Evolutionary conservation across 2,797 vertebrate genomes (phyloP).

Genomic region (Myotis myotis): DNA sequence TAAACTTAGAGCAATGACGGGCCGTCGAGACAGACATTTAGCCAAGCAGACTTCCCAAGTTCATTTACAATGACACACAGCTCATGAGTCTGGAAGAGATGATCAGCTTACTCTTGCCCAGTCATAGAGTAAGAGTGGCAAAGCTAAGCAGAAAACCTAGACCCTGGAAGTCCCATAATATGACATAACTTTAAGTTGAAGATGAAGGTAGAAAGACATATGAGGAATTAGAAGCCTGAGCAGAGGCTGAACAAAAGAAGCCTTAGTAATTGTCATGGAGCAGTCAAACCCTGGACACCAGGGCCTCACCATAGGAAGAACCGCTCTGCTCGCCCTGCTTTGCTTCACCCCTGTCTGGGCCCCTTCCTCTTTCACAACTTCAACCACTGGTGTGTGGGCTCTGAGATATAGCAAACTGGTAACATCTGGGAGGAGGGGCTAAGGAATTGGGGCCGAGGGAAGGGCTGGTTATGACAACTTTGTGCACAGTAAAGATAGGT

Average conservation of each 20-base stretch:
- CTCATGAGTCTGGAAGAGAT: neutral
- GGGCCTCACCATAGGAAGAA: neutral
- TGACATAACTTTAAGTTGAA: neutral
- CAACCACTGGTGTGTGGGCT: neutral
- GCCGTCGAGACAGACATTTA: neutral
- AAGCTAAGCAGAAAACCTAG: neutral
- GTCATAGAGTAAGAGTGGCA: neutral
- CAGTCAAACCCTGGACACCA: neutral
- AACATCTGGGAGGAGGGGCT: neutral
- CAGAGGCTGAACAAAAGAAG: neutral
- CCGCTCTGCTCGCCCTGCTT: neutral
- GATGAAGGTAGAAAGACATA: neutral
- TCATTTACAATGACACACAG: neutral
- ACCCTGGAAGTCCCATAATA: too few species aligned
- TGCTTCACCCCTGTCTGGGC: too few species aligned
- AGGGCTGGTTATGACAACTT: neutral
- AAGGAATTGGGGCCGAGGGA: neutral
- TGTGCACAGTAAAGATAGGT: too few species aligned
- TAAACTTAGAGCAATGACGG: neutral
- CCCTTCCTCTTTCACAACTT: neutral
- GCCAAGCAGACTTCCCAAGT: neutral
- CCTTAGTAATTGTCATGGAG: neutral
- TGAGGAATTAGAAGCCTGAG: neutral
- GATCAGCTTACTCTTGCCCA: neutral
- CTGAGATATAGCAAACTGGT: neutral